Conservation (phyloP, 2,888 invertebrate genomes). For the Cacoxenus indagator region DNA sequence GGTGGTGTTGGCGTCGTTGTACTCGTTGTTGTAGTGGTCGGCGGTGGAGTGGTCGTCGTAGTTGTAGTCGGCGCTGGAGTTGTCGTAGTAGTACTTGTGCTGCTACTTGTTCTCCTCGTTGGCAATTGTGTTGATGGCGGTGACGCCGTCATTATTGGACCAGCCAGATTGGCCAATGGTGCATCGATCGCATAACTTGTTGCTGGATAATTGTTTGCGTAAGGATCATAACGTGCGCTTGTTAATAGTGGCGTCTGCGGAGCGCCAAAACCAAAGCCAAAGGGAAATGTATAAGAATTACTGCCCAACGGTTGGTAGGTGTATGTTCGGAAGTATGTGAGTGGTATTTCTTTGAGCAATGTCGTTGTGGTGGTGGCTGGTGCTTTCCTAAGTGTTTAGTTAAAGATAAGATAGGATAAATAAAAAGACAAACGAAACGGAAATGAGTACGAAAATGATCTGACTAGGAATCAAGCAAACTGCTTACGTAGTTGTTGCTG, state of each 20-base stretch:
- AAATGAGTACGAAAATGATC: not conserved
- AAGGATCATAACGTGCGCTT: constrained; percentile 52
- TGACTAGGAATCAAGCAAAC: not conserved
- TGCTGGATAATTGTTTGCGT: constrained; percentile 50
- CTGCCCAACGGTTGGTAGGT: constrained; percentile 66
- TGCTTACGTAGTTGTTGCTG: constrained; percentile 58
- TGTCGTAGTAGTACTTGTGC: constrained; percentile 5
- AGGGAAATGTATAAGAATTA: constrained; percentile 55
- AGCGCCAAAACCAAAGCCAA: constrained; percentile 52
- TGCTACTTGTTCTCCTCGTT: not conserved
- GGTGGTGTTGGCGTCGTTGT: constrained; percentile 38
- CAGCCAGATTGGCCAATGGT: not conserved
- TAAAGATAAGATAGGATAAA: not conserved
- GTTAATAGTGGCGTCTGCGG: constrained; percentile 55
- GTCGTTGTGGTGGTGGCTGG: constrained; percentile 34
- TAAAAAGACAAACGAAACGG: not conserved
- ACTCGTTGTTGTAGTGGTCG: constrained; percentile 36
- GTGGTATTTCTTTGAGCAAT: constrained; percentile 65
- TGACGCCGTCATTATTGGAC: constrained; percentile 34
- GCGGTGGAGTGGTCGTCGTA: constrained; percentile 25
- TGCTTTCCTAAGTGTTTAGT: constrained; percentile 45
- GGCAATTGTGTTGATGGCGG: constrained; percentile 26
- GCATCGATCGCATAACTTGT: constrained; percentile 17
- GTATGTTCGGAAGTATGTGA: constrained; percentile 69
- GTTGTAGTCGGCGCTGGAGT: constrained; percentile 8